phyloP scores from a whole-genome alignment of 1,140 invertebrate species.

The Trichonephila clavipes region DNA sequence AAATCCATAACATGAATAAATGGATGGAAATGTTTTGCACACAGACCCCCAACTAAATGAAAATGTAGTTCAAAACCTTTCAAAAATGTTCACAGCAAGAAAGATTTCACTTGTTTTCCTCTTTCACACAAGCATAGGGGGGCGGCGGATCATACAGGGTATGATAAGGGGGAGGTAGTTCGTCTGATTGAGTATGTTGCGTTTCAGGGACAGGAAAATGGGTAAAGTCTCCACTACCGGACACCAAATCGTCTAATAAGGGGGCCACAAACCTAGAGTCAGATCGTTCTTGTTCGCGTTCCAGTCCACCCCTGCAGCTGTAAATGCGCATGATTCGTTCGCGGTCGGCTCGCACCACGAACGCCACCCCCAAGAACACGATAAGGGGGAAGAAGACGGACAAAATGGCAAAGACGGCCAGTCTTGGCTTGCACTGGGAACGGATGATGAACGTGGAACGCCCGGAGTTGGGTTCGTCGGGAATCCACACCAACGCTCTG shows the following conservation, averaged over 20 bases:
- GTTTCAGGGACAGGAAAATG: neutral
- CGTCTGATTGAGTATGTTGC: neutral
- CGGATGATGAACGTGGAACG: constrained; percentile 37
- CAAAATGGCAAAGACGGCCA: constrained; percentile 63
- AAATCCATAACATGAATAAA: no score
- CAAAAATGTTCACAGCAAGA: neutral
- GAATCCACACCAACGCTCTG: constrained; percentile 45
- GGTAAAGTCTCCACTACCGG: neutral
- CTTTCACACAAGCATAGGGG: constrained; percentile 50
- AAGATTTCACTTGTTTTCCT: neutral
- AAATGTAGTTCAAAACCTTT: neutral
- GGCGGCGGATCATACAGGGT: constrained; percentile 60
- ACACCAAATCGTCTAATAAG: neutral
- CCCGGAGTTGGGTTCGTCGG: constrained; percentile 58
- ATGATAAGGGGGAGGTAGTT: constrained; percentile 58
- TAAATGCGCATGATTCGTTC: constrained; percentile 48
- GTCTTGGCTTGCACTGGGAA: constrained; percentile 47
- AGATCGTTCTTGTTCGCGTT: neutral
- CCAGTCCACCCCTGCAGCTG: neutral
- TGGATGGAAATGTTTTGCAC: neutral
- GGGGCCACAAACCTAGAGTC: neutral
- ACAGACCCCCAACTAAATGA: neutral
- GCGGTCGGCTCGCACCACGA: constrained; percentile 55
- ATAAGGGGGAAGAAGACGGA: constrained; percentile 68
- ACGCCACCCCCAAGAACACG: constrained; percentile 53